These are phyloP conservation scores for Parasteatoda tepidariorum DNA, from an alignment of 1,140 invertebrate genomes.

Conservation along the genomic window DNA sequence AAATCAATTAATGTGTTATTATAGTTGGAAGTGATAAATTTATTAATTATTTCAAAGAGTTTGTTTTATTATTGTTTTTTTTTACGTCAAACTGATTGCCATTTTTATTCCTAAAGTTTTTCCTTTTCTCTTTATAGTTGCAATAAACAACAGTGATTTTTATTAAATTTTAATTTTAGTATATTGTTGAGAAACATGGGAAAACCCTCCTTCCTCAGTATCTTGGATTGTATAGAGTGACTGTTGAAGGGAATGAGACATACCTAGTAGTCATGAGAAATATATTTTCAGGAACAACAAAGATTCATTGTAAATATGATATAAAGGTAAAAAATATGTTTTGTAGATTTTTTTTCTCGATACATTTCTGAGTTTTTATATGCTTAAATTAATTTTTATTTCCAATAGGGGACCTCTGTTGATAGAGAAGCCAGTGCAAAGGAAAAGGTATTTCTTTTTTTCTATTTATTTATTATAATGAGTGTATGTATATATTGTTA, in stretches of 20 bases:
- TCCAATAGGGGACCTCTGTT: slow-evolving; percentile 86
- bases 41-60: too few relatives aligned
- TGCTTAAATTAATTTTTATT: not conserved
- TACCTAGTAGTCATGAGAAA: slow-evolving; percentile 98
- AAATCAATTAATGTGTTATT: too few relatives aligned
- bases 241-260: slow-evolving; percentile 95
- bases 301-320: slow-evolving; percentile 87
- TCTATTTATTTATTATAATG: not conserved
- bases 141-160: too few relatives aligned
- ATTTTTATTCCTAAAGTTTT: too few relatives aligned
- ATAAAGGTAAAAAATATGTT: slow-evolving; percentile 71
- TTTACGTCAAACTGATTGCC: too few relatives aligned
- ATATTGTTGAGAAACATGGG: slow-evolving; percentile 96
- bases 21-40: too few relatives aligned
- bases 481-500: not conserved
- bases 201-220: slow-evolving; percentile 98
- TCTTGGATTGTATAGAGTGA: slow-evolving; percentile 96
- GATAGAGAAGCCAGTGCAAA: slow-evolving; percentile 98
- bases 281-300: slow-evolving; percentile 95
- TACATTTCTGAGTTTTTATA: not conserved
- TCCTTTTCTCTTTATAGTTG: too few relatives aligned
- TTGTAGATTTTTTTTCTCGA: not conserved
- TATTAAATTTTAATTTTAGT: slow-evolving; percentile 70
- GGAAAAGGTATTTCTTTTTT: slow-evolving; percentile 76
- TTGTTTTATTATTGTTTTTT: too few relatives aligned